These are phyloP conservation scores for Ceratothoa steindachneri DNA, from an alignment of 2,888 invertebrate species.

Conservation along the genomic window DNA sequence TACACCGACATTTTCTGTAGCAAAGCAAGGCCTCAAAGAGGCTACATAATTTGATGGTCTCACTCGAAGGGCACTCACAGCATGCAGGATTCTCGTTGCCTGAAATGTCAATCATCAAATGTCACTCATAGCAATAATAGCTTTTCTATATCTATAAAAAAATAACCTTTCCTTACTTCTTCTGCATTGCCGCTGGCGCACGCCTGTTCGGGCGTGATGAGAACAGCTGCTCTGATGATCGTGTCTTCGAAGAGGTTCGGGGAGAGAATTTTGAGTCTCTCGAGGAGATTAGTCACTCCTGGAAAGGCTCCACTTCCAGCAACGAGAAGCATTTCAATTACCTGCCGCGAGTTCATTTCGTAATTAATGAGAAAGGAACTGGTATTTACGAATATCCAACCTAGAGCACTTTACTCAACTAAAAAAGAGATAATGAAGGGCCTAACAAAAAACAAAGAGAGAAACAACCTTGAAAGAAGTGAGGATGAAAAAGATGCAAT, in stretches of 20 bases:
- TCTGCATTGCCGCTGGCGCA: slow-evolving; percentile 22
- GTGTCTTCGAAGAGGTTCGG: slow-evolving; percentile 32
- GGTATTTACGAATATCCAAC: too few relatives aligned
- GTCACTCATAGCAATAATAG: too few relatives aligned
- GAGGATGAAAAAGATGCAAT: too few relatives aligned
- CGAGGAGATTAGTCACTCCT: slow-evolving; percentile 28
- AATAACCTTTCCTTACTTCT: slow-evolving; percentile 32
- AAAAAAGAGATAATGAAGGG: too few relatives aligned
- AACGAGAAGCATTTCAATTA: slow-evolving; percentile 1
- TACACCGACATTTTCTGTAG: slow-evolving; percentile 39
- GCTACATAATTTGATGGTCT: slow-evolving; percentile 35
- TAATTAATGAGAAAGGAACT: too few relatives aligned
- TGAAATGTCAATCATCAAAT: slow-evolving; percentile 17
- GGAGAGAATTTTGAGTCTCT: slow-evolving; percentile 24
- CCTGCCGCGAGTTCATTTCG: too few relatives aligned
- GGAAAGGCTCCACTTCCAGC: background rate
- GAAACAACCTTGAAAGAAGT: too few relatives aligned
- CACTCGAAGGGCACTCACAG: slow-evolving; percentile 22
- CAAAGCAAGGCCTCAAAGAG: slow-evolving; percentile 37
- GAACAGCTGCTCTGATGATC: slow-evolving; percentile 21
- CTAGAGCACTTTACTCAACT: too few relatives aligned
- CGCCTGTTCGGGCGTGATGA: slow-evolving; percentile 26
- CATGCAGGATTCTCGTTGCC: slow-evolving; percentile 30
- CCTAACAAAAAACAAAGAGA: too few relatives aligned
- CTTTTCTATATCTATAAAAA: too few relatives aligned